phyloP scores from a whole-genome alignment of 2,113 vertebrate genomes.

The Todiramphus saurophagus region DNA sequence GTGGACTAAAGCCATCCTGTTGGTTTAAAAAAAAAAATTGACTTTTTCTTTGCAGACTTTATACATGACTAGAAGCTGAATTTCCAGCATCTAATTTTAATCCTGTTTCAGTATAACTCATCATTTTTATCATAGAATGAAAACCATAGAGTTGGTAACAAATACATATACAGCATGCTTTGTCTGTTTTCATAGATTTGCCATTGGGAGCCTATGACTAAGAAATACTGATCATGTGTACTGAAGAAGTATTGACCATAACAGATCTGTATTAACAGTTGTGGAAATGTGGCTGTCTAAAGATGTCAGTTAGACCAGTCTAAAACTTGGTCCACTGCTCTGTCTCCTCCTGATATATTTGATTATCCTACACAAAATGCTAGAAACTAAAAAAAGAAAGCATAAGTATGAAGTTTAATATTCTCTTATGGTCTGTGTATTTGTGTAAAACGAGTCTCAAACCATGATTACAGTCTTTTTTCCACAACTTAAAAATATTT shows the following conservation, averaged over 20 bases:
- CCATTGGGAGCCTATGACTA: background rate
- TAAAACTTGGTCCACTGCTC: background rate
- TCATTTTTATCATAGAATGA: background rate
- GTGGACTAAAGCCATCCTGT: background rate
- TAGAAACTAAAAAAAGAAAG: background rate
- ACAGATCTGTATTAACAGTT: background rate
- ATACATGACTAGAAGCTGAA: background rate
- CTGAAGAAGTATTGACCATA: background rate
- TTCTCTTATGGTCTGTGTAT: background rate
- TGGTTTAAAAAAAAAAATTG: background rate
- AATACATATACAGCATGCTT: accelerated
- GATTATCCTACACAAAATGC: background rate
- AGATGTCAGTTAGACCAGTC: background rate
- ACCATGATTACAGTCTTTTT: background rate
- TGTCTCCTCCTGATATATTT: background rate
- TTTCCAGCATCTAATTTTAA: background rate
- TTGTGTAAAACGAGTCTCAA: background rate
- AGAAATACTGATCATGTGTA: background rate
- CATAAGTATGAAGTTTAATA: background rate
- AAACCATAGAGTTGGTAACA: background rate
- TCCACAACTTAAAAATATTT: background rate
- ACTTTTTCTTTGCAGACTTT: background rate
- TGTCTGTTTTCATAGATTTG: background rate
- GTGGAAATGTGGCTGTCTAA: background rate
- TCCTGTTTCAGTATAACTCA: background rate